Base-by-base conservation (phyloP, 2,797 vertebrate genomes). In the Neosalanx taihuensis region DNA sequence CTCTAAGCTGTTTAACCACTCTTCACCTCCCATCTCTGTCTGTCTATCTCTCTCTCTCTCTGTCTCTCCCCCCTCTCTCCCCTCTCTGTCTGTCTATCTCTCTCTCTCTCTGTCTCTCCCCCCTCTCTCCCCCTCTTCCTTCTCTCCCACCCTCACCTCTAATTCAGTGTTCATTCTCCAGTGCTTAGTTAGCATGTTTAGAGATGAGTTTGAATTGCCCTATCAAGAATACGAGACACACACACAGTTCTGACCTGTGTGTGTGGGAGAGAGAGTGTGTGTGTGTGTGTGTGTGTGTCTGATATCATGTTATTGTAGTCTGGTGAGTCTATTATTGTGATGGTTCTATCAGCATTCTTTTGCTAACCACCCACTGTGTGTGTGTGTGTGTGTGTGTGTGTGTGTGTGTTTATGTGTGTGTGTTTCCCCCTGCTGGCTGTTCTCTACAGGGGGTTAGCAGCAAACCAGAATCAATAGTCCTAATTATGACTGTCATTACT, bases 371-470 rank as follows among this genome's bases (percentile, higher is more conserved):
- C 23, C 30, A 9, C 2, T 51, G 10, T 13, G 12, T 49, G 64
- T 69, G 51, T 57, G 67, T 58, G 53, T 31, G 26, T 57, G 67
- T 20, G 51, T 35, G 51, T 23, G 53, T 51, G 53, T 62, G 37
- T 67, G 65, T 69, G 51, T 57, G 67, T 58, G 53, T 53, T 15
- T 57, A 51, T 33, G 51, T 35, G 51, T 23, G 67, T 51, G 53
- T 62, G 37, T 67, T 41, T 41, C 60, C 56, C 9, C 18, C 56
- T n/a, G 56, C 56, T 57, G 56, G 5, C 9, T 57, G 1, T 57
- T 57, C 20, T 57, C 18, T n/a, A 6, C 18, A 57, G 56, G 18
- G 37, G 56, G 5, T n/a, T n/a, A 56, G 56, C 56, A 57, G 64
- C n/a, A 35, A 65, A 35, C 23, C 35, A 20, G 15, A 18, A n/a